Percentiles rank a stretch among this genome's conserved stretches.
phyloP scores from a whole-genome alignment of 2,888 invertebrate species.

The Lasius fuliginosus region DNA sequence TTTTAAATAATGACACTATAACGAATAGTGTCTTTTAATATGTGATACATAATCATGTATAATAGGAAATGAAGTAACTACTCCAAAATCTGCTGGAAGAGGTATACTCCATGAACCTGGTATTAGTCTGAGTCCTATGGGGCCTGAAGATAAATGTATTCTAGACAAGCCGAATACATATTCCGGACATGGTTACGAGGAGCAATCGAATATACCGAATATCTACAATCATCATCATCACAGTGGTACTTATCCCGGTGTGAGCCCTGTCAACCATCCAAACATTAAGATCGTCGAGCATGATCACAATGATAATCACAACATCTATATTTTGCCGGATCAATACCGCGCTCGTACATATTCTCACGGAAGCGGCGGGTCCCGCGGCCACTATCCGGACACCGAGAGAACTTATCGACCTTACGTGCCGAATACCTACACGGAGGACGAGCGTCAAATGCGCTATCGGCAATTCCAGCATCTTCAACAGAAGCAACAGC shows the following conservation, averaged over 20 bases:
- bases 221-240: conserved; percentile 75
- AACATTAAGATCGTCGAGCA: conserved; percentile 79
- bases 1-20: background rate
- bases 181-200: conserved; percentile 69
- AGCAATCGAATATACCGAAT: conserved; percentile 65
- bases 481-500: conserved; percentile 72
- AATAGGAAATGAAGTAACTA: conserved; percentile 27
- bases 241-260: conserved; percentile 64
- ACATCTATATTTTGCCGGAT: conserved; percentile 83
- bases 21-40: background rate
- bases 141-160: conserved; percentile 77
- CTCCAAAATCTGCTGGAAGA: conserved; percentile 49
- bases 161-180: conserved; percentile 65
- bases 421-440: conserved; percentile 80
- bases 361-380: conserved; percentile 83
- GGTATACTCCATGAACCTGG: conserved; percentile 81
- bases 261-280: conserved; percentile 75
- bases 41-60: background rate
- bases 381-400: conserved; percentile 76
- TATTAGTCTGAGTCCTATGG: conserved; percentile 81
- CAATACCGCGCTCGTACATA: conserved; percentile 83
- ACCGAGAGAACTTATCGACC: conserved; percentile 80
- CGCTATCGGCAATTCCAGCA: conserved; percentile 79
- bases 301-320: conserved; percentile 84
- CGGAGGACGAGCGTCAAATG: conserved; percentile 82